Conservation (phyloP, 2,797 vertebrate species). For the Poliocrania exsul region DNA sequence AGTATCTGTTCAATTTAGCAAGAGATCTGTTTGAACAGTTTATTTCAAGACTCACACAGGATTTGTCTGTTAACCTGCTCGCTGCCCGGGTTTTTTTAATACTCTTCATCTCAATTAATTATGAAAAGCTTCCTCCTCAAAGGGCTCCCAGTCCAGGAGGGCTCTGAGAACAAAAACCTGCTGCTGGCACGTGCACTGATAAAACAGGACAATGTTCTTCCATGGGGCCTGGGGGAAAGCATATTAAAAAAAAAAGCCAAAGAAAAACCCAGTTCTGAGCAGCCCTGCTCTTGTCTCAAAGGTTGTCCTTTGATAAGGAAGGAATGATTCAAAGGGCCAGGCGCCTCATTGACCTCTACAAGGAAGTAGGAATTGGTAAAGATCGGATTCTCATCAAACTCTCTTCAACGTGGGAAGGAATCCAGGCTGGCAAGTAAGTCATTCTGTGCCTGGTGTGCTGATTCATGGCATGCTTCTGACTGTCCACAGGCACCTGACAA, state of each 20-base stretch:
- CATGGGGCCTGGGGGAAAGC: not conserved
- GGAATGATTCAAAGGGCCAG: slow-evolving; percentile 89
- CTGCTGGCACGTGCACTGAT: not conserved
- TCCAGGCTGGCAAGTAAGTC: slow-evolving; percentile 93
- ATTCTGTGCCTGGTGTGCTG: not conserved
- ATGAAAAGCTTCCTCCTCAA: not conserved
- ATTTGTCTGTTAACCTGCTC: not conserved
- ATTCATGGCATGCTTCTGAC: not conserved
- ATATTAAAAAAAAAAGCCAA: not conserved
- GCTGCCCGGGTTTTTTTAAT: not conserved
- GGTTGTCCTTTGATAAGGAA: slow-evolving; percentile 93
- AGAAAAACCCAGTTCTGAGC: not conserved
- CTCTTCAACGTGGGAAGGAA: slow-evolving; percentile 97
- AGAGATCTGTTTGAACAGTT: not conserved
- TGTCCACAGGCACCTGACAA: not conserved
- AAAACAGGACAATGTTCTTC: not conserved
- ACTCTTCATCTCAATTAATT: not conserved
- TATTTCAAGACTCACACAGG: not conserved
- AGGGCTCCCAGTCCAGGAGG: not conserved
- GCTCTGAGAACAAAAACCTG: not conserved
- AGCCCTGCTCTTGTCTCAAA: slow-evolving; percentile 34
- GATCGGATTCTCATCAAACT: slow-evolving; percentile 94
- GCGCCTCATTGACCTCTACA: slow-evolving; percentile 88
- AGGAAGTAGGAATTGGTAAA: slow-evolving; percentile 89
- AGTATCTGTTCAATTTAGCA: not conserved